Percentiles rank a stretch among this genome's conserved stretches.
These are phyloP conservation scores for Coreoperca whiteheadi DNA, from an alignment of 2,113 vertebrate species.

Conservation along the genomic window DNA sequence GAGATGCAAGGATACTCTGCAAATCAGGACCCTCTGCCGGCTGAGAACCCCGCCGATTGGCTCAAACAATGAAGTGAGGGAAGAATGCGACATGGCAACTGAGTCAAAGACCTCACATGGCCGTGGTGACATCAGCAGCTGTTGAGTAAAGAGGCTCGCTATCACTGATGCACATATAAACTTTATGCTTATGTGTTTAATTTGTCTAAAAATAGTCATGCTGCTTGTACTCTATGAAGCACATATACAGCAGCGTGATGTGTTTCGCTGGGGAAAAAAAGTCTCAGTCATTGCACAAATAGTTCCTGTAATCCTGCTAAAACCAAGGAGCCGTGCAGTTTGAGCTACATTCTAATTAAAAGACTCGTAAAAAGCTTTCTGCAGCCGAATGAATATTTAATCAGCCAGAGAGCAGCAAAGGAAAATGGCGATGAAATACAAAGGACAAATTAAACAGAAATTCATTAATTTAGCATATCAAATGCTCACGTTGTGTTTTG, in stretches of 20 bases:
- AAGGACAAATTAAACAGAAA: constrained; percentile 64
- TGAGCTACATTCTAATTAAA: constrained; percentile 74
- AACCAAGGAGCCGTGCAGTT: constrained; percentile 38
- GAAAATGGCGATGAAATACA: constrained; percentile 54
- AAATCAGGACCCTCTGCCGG: constrained; percentile 62
- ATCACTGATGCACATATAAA: constrained; percentile 49
- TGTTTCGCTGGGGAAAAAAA: constrained; percentile 9
- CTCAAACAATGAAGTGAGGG: constrained; percentile 21
- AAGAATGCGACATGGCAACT: constrained; percentile 66
- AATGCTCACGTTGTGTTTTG: constrained; percentile 54
- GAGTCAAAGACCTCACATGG: constrained; percentile 59
- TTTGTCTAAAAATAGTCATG: constrained; percentile 63
- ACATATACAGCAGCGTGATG: constrained; percentile 17
- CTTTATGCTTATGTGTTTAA: constrained; percentile 42
- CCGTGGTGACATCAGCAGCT: constrained; percentile 68
- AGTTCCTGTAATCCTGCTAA: constrained; percentile 60
- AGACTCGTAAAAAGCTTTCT: constrained; percentile 69
- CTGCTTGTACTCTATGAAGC: constrained; percentile 20
- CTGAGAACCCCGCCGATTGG: constrained; percentile 54
- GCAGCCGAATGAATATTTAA: constrained; percentile 74
- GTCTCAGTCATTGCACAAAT: constrained; percentile 42
- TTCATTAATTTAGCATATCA: constrained; percentile 65
- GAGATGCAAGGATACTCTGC: constrained; percentile 40
- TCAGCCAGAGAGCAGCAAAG: constrained; percentile 58
- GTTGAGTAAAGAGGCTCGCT: constrained; percentile 39